Evolutionary conservation across 2,888 invertebrate genomes (phyloP).

Genomic region (Neocrepidodera transversa): DNA sequence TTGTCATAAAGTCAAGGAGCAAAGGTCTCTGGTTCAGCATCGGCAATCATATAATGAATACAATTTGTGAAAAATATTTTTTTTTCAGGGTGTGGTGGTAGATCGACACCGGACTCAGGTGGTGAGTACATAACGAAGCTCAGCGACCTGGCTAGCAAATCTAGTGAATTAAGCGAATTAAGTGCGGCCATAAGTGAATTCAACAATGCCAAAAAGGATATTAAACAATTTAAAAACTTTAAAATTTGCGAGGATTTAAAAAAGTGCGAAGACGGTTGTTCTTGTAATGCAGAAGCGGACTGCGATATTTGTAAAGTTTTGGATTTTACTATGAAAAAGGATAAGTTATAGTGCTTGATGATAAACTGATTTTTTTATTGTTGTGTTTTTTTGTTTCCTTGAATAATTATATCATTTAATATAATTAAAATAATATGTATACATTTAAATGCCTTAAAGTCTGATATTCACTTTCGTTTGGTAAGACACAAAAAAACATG

Average conservation of each 20-base stretch:
- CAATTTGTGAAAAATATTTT: too few species aligned
- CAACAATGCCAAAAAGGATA: slow-evolving; percentile 53
- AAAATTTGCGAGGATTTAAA: slow-evolving; percentile 59
- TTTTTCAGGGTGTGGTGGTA: slow-evolving; percentile 1
- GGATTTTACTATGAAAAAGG: slow-evolving; percentile 59
- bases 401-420: too few species aligned
- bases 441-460: too few species aligned
- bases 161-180: slow-evolving; percentile 39
- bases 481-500: too few species aligned
- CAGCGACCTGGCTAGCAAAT: slow-evolving; percentile 30
- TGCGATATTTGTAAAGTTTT: slow-evolving; percentile 60
- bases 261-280: slow-evolving; percentile 58
- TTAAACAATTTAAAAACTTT: slow-evolving; percentile 57
- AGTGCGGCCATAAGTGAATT: slow-evolving; percentile 47
- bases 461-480: too few species aligned
- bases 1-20: too few species aligned
- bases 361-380: slow-evolving; percentile 2
- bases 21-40: too few species aligned
- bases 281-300: slow-evolving; percentile 58
- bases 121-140: slow-evolving; percentile 34
- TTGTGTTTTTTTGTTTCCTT: too few species aligned
- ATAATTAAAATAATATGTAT: too few species aligned
- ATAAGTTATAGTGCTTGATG: slow-evolving; percentile 51
- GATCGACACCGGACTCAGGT: slow-evolving; percentile 9
- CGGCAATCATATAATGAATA: too few species aligned